Evolutionary conservation across 2,113 vertebrate species (phyloP).

Genomic region (Entelurus aequoreus): DNA sequence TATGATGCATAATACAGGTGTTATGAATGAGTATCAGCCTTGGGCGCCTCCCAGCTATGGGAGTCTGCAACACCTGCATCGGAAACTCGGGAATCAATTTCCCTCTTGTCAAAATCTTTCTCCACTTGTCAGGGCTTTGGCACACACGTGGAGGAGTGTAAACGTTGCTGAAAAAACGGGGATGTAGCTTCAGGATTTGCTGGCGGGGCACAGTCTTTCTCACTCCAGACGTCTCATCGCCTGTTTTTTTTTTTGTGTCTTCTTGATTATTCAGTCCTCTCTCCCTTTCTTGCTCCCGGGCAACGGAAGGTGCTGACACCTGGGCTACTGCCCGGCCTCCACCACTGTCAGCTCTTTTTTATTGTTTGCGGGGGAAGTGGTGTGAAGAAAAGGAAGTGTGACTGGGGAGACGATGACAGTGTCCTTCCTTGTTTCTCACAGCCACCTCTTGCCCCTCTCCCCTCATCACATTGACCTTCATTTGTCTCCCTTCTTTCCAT

Average conservation of each 20-base stretch:
- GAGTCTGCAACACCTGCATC: slow-evolving; percentile 63
- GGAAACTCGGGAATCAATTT: slow-evolving; percentile 71
- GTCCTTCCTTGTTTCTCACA: slow-evolving; percentile 20
- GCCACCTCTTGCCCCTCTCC: slow-evolving; percentile 44
- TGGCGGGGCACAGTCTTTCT: slow-evolving; percentile 45
- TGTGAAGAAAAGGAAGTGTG: slow-evolving; percentile 12
- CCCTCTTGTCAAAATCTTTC: slow-evolving; percentile 68
- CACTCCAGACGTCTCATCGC: slow-evolving; percentile 24
- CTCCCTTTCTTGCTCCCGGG: slow-evolving; percentile 45
- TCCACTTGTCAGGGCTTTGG: slow-evolving; percentile 48
- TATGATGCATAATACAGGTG: slow-evolving; percentile 44
- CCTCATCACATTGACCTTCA: slow-evolving; percentile 59
- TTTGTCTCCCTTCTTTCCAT: slow-evolving; percentile 33
- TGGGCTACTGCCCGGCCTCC: slow-evolving; percentile 54
- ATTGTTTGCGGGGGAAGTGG: slow-evolving; percentile 32
- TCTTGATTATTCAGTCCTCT: slow-evolving; percentile 14
- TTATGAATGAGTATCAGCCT: slow-evolving; percentile 32
- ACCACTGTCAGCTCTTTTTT: slow-evolving; percentile 66
- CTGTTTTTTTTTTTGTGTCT: slow-evolving; percentile 38
- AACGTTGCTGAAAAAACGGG: slow-evolving; percentile 41
- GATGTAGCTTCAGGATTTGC: slow-evolving; percentile 37
- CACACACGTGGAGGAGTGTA: slow-evolving; percentile 34
- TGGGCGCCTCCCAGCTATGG: slow-evolving; percentile 35
- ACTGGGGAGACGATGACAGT: slow-evolving; percentile 1
- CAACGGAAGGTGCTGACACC: slow-evolving; percentile 73